Evolutionary conservation across 2,888 invertebrate genomes (phyloP), one percentile per base, ranked within the genome.

Genomic region (Agrotis exclamationis): DNA sequence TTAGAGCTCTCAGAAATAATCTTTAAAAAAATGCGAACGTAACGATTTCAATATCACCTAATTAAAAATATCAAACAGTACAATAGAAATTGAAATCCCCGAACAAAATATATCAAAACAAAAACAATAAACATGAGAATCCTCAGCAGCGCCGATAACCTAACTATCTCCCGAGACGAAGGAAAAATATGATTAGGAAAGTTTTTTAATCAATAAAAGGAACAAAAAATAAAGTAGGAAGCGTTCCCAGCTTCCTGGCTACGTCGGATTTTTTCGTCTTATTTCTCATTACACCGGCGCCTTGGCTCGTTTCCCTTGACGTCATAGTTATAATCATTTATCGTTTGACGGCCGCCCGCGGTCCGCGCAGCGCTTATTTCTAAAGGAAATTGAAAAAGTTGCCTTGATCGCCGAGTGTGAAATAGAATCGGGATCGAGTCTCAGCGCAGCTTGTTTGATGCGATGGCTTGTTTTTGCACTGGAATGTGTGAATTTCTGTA

Each of bases 241-340:
- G 87, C 81, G 70, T 76, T 73, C 82, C 73, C 72, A 70, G 79
- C 86, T 84, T 85, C 85, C 85, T 85, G 82, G 77, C 84, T 84
- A 39, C 44, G 82, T 74, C 67, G 82, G 86, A 86, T 85, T 89
- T 90, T 90, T 90, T 89, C 89, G 87, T 83, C 87, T 91, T 92
- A 91, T 94, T 93, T 92, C 93, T 93, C 94, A 94, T 93, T 93
- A 93, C 90, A 84, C 80, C 81, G 88, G 86, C 90, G 90, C 89
- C 89, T 89, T 87, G 88, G 86, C 89, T 89, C 91, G 93, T 91
- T 93, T 93, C 91, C 92, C 92, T 88, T 92, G 92, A 91, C 94
- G 91, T 93, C 93, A 93, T 91, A 93, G 92, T 94, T 94, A 93
- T 94, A 95, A 95, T 96, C 94, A 93, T 93, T 94, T 93, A 94